Percentiles rank a stretch among this genome's conserved stretches.
These are phyloP conservation scores for Ericerus pela DNA, from an alignment of 1,140 invertebrate species.

Conservation along the genomic window DNA sequence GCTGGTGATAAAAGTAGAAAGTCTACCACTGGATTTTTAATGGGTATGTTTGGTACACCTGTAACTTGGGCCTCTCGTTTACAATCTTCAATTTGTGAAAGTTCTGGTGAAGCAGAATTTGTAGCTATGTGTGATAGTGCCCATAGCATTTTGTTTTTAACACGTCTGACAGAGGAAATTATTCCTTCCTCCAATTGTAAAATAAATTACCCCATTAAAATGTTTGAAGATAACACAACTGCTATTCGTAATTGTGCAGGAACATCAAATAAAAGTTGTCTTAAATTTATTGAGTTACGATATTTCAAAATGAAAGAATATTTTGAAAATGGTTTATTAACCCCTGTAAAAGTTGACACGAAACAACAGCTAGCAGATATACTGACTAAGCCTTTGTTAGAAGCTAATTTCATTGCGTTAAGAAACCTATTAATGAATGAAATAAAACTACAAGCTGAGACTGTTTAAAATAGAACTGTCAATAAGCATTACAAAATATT, in stretches of 20 bases:
- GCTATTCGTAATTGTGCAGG: slow-evolving; percentile 30
- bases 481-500: too few species aligned
- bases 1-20: slow-evolving; percentile 24
- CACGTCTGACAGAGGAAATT: slow-evolving; percentile 8
- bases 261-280: slow-evolving; percentile 26
- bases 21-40: slow-evolving; percentile 27
- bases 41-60: slow-evolving; percentile 22
- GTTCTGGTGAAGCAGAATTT: slow-evolving; percentile 19
- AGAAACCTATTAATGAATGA: too few species aligned
- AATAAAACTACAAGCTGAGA: too few species aligned
- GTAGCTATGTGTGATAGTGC: slow-evolving; percentile 13
- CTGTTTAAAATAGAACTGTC: too few species aligned
- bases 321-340: background rate
- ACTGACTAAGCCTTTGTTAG: slow-evolving; percentile 13
- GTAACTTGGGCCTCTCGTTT: slow-evolving; percentile 24
- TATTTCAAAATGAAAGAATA: slow-evolving; percentile 25
- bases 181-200: too few species aligned
- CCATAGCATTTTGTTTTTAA: slow-evolving; percentile 15
- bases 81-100: slow-evolving; percentile 13
- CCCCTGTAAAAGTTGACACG: slow-evolving; percentile 1
- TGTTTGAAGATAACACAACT: slow-evolving; percentile 17
- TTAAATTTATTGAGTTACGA: slow-evolving; percentile 29
- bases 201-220: background rate
- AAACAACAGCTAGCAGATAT: slow-evolving; percentile 15
- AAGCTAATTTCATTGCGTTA: too few species aligned